Base-by-base conservation (phyloP, 2,888 invertebrate genomes). In the Cataglyphis rosenhaueri region DNA sequence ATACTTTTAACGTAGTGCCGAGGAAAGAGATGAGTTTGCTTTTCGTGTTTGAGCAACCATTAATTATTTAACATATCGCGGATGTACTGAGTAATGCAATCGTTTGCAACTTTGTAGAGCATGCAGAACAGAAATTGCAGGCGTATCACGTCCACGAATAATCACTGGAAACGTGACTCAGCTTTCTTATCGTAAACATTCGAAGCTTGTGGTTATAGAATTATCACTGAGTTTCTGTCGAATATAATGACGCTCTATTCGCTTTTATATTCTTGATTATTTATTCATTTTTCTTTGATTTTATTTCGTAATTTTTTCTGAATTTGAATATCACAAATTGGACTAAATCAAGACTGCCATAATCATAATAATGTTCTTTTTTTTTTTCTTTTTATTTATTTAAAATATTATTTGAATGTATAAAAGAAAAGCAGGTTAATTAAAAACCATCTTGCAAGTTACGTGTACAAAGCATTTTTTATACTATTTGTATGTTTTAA, bases 121-220 rank as follows among this genome's bases (percentile, higher is more conserved):
- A 4, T 18, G 29, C 10, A 10, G 1, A 55, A 21, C 44, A 70
- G 18, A 55, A 78, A 15, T 70, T 8, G 9, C 5, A 10, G 38
- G 1, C 29, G 15, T 12, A 29, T 66, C n/a, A 66, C 29, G 41
- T 66, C 68, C 8, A 25, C 5, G 15, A 21, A 55, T 9, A 44
- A 8, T 59, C 41, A 25, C 21, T 70, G 18, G 0, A 78, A 70
- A 78, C 70, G 3, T 78, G 78, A 78, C 21, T 70, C 71, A 70
- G 41, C 57, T 41, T 18, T 12, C 18, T 66, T 59, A 70, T 70
- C 32, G 1, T 25, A 32, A 71, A 57, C 25, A 65, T 55, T 52
- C n/a, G 0, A 15, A 25, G 12, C 1, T 8, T 35, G 4, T 25
- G 35, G 35, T 4, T 62, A 21, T 4, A 61, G 15, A 62, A 62